Percentiles rank a stretch among this genome's conserved stretches.
These are phyloP conservation scores for Heterotilapia buettikoferi DNA, from an alignment of 2,113 vertebrate species.

Conservation along the genomic window DNA sequence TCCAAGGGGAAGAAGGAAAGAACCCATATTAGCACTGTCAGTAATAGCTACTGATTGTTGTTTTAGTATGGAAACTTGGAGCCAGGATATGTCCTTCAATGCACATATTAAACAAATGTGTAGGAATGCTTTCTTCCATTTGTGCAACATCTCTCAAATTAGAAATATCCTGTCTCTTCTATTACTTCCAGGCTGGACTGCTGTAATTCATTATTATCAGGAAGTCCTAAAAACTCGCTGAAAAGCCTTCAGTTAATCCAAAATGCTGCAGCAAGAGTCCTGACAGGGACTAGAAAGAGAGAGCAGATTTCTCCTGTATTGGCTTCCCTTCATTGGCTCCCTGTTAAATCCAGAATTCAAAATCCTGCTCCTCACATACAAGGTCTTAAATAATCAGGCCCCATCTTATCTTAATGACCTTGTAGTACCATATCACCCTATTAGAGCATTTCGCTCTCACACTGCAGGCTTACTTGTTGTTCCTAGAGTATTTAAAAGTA, in stretches of 20 bases:
- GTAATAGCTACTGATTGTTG: rapidly evolving
- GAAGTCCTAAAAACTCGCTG: rapidly evolving
- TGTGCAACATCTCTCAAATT: neutral
- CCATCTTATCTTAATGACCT: too few relatives aligned
- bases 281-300: too few relatives aligned
- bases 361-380: too few relatives aligned
- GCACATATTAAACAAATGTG: rapidly evolving
- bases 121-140: rapidly evolving
- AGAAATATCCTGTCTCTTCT: neutral
- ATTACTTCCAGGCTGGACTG: neutral
- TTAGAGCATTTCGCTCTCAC: rapidly evolving
- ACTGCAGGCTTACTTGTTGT: neutral
- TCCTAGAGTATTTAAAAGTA: neutral
- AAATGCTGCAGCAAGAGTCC: neutral
- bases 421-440: too few relatives aligned
- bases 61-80: neutral
- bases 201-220: neutral
- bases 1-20: neutral
- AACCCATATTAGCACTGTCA: neutral
- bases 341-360: too few relatives aligned
- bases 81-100: rapidly evolving
- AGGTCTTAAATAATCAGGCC: too few relatives aligned
- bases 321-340: too few relatives aligned
- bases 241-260: rapidly evolving
- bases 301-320: too few relatives aligned